Conservation (phyloP, 2,113 vertebrate species). For the Paraplagusia blochii region DNA sequence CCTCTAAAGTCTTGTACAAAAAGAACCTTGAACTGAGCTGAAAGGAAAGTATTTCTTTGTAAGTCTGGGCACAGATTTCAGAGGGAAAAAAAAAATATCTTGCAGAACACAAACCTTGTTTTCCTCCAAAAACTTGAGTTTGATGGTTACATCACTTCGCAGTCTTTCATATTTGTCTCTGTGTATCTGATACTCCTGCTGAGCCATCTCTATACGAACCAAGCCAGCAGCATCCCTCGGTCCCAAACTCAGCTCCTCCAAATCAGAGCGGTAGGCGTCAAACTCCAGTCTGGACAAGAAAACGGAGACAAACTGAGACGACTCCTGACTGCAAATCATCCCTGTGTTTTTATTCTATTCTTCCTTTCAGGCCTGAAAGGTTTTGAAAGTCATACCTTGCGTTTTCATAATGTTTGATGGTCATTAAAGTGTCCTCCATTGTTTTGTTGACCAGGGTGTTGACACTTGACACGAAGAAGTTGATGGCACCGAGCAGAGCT, state of each 20-base stretch:
- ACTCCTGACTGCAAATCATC: too few species aligned
- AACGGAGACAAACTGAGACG: not conserved
- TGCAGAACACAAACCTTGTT: conserved; percentile 82
- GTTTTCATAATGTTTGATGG: conserved; percentile 91
- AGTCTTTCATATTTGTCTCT: conserved; percentile 93
- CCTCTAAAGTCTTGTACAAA: too few species aligned
- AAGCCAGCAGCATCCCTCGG: conserved; percentile 84
- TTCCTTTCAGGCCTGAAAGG: not conserved
- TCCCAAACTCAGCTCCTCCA: conserved; percentile 94
- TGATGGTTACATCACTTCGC: conserved; percentile 91
- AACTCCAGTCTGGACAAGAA: conserved; percentile 85
- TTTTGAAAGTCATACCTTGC: conserved; percentile 78
- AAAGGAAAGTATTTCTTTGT: too few species aligned
- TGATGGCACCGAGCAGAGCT: conserved; percentile 90
- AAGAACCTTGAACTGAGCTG: too few species aligned
- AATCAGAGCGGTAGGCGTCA: conserved; percentile 92
- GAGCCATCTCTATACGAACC: conserved; percentile 86
- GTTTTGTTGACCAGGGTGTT: conserved; percentile 97
- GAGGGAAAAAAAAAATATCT: not conserved
- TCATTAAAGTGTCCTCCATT: conserved; percentile 97
- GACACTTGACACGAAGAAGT: conserved; percentile 95
- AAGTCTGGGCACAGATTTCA: too few species aligned
- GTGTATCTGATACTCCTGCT: conserved; percentile 90
- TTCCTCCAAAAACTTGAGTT: conserved; percentile 97
- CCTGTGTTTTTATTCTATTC: too few species aligned